Evolutionary conservation across 2,797 vertebrate species (phyloP).

Genomic region (Ceyx erithaca): DNA sequence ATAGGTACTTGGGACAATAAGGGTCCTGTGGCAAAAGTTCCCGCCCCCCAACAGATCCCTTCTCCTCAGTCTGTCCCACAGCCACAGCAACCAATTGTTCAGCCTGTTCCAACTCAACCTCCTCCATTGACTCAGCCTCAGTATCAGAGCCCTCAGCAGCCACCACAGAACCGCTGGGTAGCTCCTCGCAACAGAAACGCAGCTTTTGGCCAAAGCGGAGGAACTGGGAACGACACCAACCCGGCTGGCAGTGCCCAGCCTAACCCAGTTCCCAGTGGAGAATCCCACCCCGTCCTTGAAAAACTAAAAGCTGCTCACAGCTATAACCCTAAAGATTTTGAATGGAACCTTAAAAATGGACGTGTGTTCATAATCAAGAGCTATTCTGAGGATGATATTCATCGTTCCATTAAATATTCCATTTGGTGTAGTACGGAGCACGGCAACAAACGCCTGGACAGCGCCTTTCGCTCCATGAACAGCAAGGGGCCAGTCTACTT

Average conservation of each 20-base stretch:
- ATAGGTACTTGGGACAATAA: slow-evolving; percentile 97
- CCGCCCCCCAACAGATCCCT: slow-evolving; percentile 80
- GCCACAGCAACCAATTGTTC: slow-evolving; percentile 84
- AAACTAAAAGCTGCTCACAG: slow-evolving; percentile 93
- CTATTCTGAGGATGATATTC: slow-evolving; percentile 98
- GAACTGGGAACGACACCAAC: slow-evolving; percentile 75
- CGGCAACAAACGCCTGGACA: slow-evolving; percentile 95
- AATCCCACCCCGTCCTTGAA: slow-evolving; percentile 93
- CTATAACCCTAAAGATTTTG: slow-evolving; percentile 96
- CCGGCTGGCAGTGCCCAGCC: slow-evolving; percentile 75
- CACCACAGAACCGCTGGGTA: slow-evolving; percentile 90
- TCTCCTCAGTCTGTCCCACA: slow-evolving; percentile 84
- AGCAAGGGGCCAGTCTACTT: slow-evolving; percentile 92
- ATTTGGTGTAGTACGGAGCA: slow-evolving; percentile 99
- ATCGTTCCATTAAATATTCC: slow-evolving; percentile 99
- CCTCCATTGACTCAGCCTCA: slow-evolving; percentile 83
- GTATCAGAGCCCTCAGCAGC: slow-evolving; percentile 89
- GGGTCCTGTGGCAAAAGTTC: slow-evolving; percentile 89
- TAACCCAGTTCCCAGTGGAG: slow-evolving; percentile 68
- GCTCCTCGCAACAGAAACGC: slow-evolving; percentile 91
- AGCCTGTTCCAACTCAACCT: slow-evolving; percentile 85
- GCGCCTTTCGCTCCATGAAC: slow-evolving; percentile 89
- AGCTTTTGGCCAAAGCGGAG: slow-evolving; percentile 86
- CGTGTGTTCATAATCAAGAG: slow-evolving; percentile 98
- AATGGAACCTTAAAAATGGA: slow-evolving; percentile 94